These are phyloP conservation scores for Ethmia dodecea DNA, from an alignment of 2,888 invertebrate species.

Conservation along the genomic window DNA sequence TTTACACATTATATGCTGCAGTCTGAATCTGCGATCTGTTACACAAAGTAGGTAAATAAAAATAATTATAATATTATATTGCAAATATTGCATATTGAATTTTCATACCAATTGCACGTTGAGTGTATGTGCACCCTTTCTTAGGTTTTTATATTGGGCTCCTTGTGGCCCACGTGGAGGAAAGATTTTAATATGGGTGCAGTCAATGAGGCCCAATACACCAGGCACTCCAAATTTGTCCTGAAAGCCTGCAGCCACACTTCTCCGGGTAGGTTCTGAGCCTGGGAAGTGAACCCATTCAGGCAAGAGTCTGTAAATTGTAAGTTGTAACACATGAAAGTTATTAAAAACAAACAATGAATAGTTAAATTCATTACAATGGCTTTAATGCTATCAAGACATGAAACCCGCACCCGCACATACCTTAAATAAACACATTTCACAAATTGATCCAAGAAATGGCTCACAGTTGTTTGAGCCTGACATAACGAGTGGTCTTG, in stretches of 20 bases:
- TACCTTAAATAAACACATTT: too few species aligned
- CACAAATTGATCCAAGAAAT: too few species aligned
- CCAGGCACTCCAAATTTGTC: not conserved
- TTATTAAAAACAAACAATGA: not conserved
- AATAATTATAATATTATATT: not conserved
- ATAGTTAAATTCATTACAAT: too few species aligned
- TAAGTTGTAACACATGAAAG: not conserved
- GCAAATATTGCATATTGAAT: not conserved
- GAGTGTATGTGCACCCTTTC: rapidly evolving
- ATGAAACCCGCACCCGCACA: too few species aligned
- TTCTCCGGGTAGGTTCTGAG: too few species aligned
- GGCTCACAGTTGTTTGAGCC: too few species aligned
- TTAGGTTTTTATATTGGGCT: not conserved
- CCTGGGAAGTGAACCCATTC: too few species aligned
- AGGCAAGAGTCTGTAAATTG: too few species aligned
- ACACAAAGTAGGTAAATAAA: too few species aligned
- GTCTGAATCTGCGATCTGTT: not conserved
- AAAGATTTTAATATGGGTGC: constrained; percentile 7
- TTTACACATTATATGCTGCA: not conserved
- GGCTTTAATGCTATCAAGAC: too few species aligned
- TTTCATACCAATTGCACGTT: not conserved
- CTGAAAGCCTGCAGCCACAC: not conserved
- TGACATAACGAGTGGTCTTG: too few species aligned
- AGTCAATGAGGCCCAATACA: constrained; percentile 4
- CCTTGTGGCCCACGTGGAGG: constrained; percentile 4